Conservation (phyloP, 2,113 vertebrate genomes). For the Zingel zingel region DNA sequence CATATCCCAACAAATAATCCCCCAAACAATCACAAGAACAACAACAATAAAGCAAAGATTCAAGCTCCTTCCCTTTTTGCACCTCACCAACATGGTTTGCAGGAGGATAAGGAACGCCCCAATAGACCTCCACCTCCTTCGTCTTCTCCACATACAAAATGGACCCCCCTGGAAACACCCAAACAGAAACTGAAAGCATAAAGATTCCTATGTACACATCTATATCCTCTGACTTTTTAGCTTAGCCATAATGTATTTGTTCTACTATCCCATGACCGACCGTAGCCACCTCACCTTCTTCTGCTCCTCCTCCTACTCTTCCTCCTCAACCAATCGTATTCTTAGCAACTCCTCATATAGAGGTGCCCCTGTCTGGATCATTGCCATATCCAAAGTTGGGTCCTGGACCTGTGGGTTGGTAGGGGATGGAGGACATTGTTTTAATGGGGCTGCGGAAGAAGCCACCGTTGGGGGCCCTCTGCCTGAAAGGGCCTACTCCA, state of each 20-base stretch:
- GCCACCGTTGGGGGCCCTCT: conserved; percentile 97
- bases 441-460: conserved; percentile 99
- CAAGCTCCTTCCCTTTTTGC: conserved; percentile 51
- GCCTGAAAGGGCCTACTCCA: conserved; percentile 90
- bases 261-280: conserved; percentile 44
- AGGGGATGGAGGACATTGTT: conserved; percentile 99
- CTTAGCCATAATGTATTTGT: conserved; percentile 52
- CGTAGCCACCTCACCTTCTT: conserved; percentile 24
- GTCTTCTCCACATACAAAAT: conserved; percentile 62
- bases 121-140: conserved; percentile 51
- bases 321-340: conserved; percentile 49
- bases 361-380: conserved; percentile 98
- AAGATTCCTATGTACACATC: conserved; percentile 84
- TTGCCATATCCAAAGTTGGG: conserved; percentile 97
- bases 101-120: conserved; percentile 56
- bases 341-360: conserved; percentile 88
- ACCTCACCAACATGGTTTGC: conserved; percentile 55
- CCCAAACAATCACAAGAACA: conserved; percentile 81
- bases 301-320: conserved; percentile 28
- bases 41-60: conserved; percentile 82
- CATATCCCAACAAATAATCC: conserved; percentile 65
- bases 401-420: conserved; percentile 95
- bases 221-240: conserved; percentile 60
- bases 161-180: conserved; percentile 47
- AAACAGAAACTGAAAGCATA: conserved; percentile 76